Evolutionary conservation across 2,797 vertebrate species (phyloP).

Genomic region (Kryptopterus vitreolus): DNA sequence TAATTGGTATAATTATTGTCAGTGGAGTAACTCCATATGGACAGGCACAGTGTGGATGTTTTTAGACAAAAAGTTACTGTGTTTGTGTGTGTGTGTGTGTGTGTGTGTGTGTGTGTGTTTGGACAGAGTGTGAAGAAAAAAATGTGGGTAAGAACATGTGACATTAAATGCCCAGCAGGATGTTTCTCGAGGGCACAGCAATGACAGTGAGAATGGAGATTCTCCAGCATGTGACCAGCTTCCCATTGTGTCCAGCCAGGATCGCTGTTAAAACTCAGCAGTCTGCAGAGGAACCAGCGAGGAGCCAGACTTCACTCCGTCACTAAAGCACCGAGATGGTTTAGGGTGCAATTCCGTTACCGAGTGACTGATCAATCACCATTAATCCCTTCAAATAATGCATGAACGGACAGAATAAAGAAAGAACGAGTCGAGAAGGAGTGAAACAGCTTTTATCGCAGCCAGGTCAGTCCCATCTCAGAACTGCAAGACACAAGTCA

Average conservation of each 20-base stretch:
- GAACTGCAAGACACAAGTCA: too few species aligned
- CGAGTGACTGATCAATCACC: too few species aligned
- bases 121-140: background rate
- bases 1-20: background rate
- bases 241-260: conserved; percentile 2
- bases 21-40: background rate
- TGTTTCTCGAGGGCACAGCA: conserved; percentile 23
- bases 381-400: too few species aligned
- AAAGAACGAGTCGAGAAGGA: too few species aligned
- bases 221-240: background rate
- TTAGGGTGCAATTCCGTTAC: too few species aligned
- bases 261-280: conserved; percentile 12
- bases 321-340: background rate
- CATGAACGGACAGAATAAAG: too few species aligned
- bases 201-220: background rate
- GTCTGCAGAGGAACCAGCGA: background rate
- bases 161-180: background rate
- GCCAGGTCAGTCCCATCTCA: too few species aligned
- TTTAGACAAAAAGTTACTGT: background rate
- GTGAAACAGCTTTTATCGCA: too few species aligned
- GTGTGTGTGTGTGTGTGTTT: too few species aligned
- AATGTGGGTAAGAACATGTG: background rate
- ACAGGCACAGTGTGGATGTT: background rate
- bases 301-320: background rate
- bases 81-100: too few species aligned